Evolutionary conservation across 2,113 vertebrate genomes (phyloP).

Genomic region (Prolemur simus): DNA sequence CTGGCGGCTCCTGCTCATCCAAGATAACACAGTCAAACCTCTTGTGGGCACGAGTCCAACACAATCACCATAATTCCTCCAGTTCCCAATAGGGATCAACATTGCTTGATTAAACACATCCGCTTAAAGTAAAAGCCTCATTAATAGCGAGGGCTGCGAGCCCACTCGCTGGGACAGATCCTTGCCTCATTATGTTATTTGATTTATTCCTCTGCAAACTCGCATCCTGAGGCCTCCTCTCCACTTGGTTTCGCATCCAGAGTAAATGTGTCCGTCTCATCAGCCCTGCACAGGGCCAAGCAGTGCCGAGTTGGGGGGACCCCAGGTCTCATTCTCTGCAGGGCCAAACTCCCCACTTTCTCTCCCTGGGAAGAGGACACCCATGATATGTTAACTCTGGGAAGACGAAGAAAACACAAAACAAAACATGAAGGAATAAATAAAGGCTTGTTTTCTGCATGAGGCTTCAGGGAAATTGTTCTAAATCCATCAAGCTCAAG

Average conservation of each 20-base stretch:
- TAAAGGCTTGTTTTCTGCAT: background rate
- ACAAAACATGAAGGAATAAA: background rate
- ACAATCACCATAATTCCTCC: conserved; percentile 73
- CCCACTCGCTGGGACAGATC: conserved; percentile 68
- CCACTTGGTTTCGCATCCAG: conserved; percentile 46
- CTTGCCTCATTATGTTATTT: conserved; percentile 63
- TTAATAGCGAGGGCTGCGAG: conserved; percentile 68
- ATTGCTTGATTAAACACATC: conserved; percentile 68
- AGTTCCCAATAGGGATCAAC: conserved; percentile 67
- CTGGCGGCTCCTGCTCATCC: conserved; percentile 52
- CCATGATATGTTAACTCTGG: background rate
- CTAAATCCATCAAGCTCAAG: background rate
- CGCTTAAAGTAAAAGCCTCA: conserved; percentile 71
- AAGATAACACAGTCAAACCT: conserved; percentile 60
- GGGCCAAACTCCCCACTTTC: background rate
- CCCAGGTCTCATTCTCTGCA: background rate
- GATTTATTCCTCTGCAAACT: conserved; percentile 42
- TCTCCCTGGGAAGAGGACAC: background rate
- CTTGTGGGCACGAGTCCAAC: conserved; percentile 70
- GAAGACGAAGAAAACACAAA: background rate
- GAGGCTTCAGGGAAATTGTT: background rate
- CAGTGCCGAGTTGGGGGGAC: background rate
- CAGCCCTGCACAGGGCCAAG: fast-evolving
- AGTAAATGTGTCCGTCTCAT: background rate
- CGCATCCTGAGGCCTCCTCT: background rate